Conservation (phyloP, 1,140 invertebrate species). For the Tachypleus tridentatus region DNA sequence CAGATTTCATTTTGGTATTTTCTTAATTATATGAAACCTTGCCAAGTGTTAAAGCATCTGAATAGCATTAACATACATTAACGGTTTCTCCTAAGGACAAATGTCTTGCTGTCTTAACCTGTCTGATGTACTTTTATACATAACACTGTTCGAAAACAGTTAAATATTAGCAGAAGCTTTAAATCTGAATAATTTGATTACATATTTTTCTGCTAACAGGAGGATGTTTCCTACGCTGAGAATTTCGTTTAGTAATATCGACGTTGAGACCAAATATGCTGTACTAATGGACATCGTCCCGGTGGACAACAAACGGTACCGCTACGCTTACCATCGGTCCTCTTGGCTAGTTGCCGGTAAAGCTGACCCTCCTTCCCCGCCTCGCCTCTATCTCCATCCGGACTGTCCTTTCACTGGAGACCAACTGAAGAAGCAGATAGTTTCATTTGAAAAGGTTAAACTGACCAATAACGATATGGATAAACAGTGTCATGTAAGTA, state of each 20-base stretch:
- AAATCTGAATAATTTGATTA: neutral
- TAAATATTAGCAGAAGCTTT: too few species aligned
- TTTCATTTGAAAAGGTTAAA: constrained; percentile 99
- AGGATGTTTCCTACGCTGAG: constrained; percentile 96
- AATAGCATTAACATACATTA: too few species aligned
- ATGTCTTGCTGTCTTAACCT: too few species aligned
- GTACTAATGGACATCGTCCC: constrained; percentile 94
- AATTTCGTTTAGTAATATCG: constrained; percentile 75
- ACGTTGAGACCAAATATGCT: constrained; percentile 58
- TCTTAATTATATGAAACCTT: too few species aligned
- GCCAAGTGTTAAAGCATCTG: too few species aligned
- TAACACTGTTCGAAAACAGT: too few species aligned
- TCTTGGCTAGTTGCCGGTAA: constrained; percentile 97
- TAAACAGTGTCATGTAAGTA: constrained; percentile 89
- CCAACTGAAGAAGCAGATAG: constrained; percentile 85
- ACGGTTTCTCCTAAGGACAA: too few species aligned
- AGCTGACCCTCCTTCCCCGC: constrained; percentile 55
- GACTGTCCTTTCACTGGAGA: constrained; percentile 43
- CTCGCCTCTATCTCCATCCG: constrained; percentile 42
- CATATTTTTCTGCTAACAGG: constrained; percentile 41
- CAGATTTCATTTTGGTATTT: too few species aligned
- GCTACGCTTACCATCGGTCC: constrained; percentile 95
- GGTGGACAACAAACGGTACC: constrained; percentile 93
- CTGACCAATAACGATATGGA: constrained; percentile 99
- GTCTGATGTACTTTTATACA: too few species aligned